phyloP scores from a whole-genome alignment of 2,113 vertebrate genomes.

The Rhinogobius similis region DNA sequence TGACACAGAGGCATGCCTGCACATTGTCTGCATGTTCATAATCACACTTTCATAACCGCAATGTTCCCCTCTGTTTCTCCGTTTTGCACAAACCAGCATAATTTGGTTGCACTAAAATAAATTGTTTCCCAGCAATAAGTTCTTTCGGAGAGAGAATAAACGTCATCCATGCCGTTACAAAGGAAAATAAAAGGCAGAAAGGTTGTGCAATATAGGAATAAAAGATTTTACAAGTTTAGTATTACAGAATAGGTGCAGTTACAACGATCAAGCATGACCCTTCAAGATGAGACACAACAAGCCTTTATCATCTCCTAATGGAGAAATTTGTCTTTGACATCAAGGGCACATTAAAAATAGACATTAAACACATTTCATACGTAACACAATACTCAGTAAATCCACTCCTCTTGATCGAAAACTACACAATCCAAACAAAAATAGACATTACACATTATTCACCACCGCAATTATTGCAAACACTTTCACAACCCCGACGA shows the following conservation, averaged over 20 bases:
- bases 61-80: conserved; percentile 18
- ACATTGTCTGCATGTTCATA: conserved; percentile 67
- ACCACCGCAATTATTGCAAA: no score
- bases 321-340: no score
- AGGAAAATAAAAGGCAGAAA: conserved; percentile 28
- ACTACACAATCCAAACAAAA: no score
- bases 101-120: conserved; percentile 51
- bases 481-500: no score
- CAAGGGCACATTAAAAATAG: no score
- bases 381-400: no score
- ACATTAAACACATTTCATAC: no score
- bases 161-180: conserved; percentile 39
- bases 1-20: conserved; percentile 66
- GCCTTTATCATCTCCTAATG: no score
- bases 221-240: conserved; percentile 39
- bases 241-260: not conserved
- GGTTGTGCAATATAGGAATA: no score
- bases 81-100: conserved; percentile 15
- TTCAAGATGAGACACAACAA: no score
- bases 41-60: conserved; percentile 65
- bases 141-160: conserved; percentile 49
- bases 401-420: no score
- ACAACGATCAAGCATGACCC: not conserved
- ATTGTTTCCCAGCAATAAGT: conserved; percentile 50
- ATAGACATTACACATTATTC: no score